Percentiles rank a stretch among this genome's conserved stretches.
Conservation (phyloP, 2,888 invertebrate species). For the Drosophila falleni region DNA sequence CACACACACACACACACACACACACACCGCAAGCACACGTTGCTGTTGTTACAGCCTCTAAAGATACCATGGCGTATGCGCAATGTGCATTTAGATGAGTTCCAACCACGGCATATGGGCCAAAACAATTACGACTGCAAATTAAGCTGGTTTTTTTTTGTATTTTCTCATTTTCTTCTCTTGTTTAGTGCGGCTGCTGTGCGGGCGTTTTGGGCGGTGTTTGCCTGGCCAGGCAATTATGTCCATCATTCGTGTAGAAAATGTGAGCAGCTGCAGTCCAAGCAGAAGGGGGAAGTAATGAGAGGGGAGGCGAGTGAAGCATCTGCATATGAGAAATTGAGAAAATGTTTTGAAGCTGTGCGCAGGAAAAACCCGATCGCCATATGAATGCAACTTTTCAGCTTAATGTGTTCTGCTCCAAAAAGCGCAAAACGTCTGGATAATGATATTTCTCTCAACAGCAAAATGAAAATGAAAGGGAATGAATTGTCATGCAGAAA, state of each 20-base stretch:
- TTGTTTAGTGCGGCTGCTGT: slow-evolving; percentile 22
- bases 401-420: slow-evolving; percentile 77
- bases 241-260: slow-evolving; percentile 79
- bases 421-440: slow-evolving; percentile 78
- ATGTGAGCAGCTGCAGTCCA: slow-evolving; percentile 35
- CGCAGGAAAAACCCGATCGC: slow-evolving; percentile 52
- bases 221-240: slow-evolving; percentile 74
- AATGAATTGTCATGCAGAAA: slow-evolving; percentile 30
- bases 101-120: slow-evolving; percentile 66
- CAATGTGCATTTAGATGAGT: slow-evolving; percentile 62
- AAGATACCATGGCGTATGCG: slow-evolving; percentile 69
- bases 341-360: slow-evolving; percentile 36
- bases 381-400: slow-evolving; percentile 37
- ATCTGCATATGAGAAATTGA: slow-evolving; percentile 69
- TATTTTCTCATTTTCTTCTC: slow-evolving; percentile 16
- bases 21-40: not conserved
- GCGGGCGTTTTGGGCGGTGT: slow-evolving; percentile 56
- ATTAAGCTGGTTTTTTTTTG: slow-evolving; percentile 60
- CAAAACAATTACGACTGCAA: slow-evolving; percentile 76
- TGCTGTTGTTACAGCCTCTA: slow-evolving; percentile 14
- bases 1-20: no score
- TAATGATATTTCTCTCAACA: slow-evolving; percentile 55
- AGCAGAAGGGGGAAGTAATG: not conserved
- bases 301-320: not conserved
- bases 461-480: slow-evolving; percentile 74